These are phyloP conservation scores for Mimas tiliae DNA, from an alignment of 2,888 invertebrate species.

Conservation along the genomic window DNA sequence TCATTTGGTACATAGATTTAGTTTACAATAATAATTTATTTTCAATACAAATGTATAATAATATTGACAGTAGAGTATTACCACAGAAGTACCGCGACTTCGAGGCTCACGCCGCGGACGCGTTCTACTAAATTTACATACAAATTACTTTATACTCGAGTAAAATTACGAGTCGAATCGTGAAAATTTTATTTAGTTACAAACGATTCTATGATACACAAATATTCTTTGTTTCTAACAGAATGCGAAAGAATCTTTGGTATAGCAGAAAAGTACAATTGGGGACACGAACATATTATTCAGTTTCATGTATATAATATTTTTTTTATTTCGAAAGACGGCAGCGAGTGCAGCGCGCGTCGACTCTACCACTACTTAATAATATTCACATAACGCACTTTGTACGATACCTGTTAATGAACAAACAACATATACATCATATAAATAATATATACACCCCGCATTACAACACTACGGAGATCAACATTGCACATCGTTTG, in stretches of 20 bases:
- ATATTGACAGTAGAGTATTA: slow-evolving; percentile 10
- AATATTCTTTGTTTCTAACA: slow-evolving; percentile 23
- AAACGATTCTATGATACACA: slow-evolving; percentile 22
- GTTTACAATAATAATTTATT: slow-evolving; percentile 18
- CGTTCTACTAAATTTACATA: slow-evolving; percentile 4
- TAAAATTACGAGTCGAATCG: slow-evolving; percentile 8
- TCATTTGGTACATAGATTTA: slow-evolving; percentile 18
- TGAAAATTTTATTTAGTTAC: slow-evolving; percentile 4
- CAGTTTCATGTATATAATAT: neutral
- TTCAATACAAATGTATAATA: slow-evolving; percentile 12
- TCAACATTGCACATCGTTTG: slow-evolving; percentile 23
- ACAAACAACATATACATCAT: slow-evolving; percentile 22
- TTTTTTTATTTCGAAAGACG: slow-evolving; percentile 4
- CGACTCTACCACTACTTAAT: slow-evolving; percentile 1
- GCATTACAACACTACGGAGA: slow-evolving; percentile 25
- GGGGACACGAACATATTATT: slow-evolving; percentile 14
- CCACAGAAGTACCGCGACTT: neutral
- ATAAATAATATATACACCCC: slow-evolving; percentile 24
- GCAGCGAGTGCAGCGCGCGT: neutral
- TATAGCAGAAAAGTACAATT: slow-evolving; percentile 48
- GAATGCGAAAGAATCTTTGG: slow-evolving; percentile 50
- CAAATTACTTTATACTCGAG: slow-evolving; percentile 21
- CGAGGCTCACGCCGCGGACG: neutral
- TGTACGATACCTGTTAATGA: slow-evolving; percentile 19
- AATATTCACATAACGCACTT: slow-evolving; percentile 21